Conservation (phyloP, 2,797 vertebrate species). For the Antrozous pallidus region DNA sequence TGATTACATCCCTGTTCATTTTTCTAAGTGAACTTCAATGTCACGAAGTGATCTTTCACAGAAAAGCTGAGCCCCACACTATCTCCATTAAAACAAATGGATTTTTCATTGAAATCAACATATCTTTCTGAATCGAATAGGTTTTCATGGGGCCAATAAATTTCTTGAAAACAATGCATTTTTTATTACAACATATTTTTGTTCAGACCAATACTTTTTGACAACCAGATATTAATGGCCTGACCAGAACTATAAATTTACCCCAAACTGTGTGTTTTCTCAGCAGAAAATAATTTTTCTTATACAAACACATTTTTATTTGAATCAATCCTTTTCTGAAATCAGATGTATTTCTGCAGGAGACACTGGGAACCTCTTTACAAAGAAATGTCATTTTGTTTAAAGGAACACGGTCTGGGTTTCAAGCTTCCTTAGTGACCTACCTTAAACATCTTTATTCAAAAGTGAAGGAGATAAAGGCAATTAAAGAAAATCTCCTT, state of each 20-base stretch:
- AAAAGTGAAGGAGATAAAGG: neutral
- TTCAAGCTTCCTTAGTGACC: neutral
- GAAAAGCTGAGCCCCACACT: conserved; percentile 58
- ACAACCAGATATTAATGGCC: conserved; percentile 89
- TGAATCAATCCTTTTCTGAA: conserved; percentile 85
- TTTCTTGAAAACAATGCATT: conserved; percentile 89
- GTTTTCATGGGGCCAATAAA: conserved; percentile 88
- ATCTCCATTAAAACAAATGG: conserved; percentile 83
- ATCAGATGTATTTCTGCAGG: conserved; percentile 79
- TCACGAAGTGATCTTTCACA: conserved; percentile 43
- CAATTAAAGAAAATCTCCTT: neutral
- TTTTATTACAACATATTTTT: conserved; percentile 91
- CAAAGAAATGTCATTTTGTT: conserved; percentile 76
- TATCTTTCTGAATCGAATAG: conserved; percentile 85
- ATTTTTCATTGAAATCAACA: conserved; percentile 87
- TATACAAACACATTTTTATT: conserved; percentile 88
- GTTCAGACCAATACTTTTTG: conserved; percentile 90
- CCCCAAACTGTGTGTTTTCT: conserved; percentile 86
- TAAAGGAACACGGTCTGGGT: conserved; percentile 62
- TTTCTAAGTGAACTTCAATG: conserved; percentile 61
- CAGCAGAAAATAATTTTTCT: conserved; percentile 88
- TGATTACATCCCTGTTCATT: conserved; percentile 61
- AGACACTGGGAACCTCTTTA: conserved; percentile 67
- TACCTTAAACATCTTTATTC: conserved; percentile 60
- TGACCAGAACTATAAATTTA: conserved; percentile 87